Conservation (phyloP, 2,888 invertebrate genomes). For the Urechis unicinctus region DNA sequence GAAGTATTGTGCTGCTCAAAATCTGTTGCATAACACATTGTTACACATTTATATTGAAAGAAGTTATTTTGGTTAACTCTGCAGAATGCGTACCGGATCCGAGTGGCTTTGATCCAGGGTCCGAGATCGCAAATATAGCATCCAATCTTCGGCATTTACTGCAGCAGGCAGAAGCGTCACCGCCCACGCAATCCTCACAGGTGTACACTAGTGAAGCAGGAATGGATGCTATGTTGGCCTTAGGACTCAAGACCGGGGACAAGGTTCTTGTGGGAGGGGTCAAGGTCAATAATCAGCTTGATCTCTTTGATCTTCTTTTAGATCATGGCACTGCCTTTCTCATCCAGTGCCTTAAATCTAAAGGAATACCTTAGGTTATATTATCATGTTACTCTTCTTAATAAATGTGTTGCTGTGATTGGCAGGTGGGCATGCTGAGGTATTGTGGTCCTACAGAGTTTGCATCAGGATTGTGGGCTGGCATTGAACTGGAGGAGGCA, state of each 20-base stretch:
- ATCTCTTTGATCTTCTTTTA: background rate
- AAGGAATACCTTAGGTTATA: too few relatives aligned
- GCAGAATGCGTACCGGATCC: slow-evolving; percentile 52
- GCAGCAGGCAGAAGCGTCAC: slow-evolving; percentile 32
- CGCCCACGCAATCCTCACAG: slow-evolving; percentile 10
- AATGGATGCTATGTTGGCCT: slow-evolving; percentile 47
- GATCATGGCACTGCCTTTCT: too few relatives aligned
- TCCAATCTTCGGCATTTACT: slow-evolving; percentile 45
- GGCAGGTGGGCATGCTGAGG: slow-evolving; percentile 43
- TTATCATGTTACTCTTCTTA: too few relatives aligned
- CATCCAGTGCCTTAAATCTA: too few relatives aligned
- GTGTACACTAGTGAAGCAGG: background rate
- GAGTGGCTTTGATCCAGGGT: slow-evolving; percentile 42
- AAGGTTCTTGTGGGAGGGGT: slow-evolving; percentile 48
- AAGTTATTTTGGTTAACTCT: too few relatives aligned
- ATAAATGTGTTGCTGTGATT: too few relatives aligned
- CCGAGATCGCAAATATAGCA: slow-evolving; percentile 47
- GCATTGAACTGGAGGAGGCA: slow-evolving; percentile 54
- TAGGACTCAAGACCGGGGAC: slow-evolving; percentile 51
- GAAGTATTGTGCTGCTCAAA: too few relatives aligned
- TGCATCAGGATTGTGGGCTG: slow-evolving; percentile 55
- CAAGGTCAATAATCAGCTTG: slow-evolving; percentile 29
- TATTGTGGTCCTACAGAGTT: slow-evolving; percentile 54
- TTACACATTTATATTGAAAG: too few relatives aligned
- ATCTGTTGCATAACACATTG: too few relatives aligned